Evolutionary conservation across 2,113 vertebrate species (phyloP).

Genomic region (Probosciger aterrimus): DNA sequence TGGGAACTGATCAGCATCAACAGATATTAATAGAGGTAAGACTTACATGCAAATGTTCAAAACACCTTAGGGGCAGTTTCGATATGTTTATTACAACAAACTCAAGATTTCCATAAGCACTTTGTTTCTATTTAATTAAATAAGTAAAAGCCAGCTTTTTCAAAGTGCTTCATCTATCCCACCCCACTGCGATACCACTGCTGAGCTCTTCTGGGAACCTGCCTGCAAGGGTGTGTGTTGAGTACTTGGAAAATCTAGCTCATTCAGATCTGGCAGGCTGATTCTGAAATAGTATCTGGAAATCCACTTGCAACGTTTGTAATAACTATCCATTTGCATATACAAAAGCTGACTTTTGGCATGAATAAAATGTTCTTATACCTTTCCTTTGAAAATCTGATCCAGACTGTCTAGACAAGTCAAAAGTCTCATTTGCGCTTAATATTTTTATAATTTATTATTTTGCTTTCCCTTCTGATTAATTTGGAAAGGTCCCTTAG

Average conservation of each 20-base stretch:
- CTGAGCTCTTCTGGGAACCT: neutral
- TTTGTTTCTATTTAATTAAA: neutral
- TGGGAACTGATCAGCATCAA: neutral
- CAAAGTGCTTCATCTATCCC: neutral
- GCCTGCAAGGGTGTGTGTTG: neutral
- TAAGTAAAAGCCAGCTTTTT: neutral
- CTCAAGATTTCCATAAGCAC: neutral
- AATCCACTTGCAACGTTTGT: neutral
- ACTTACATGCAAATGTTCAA: neutral
- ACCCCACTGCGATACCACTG: neutral
- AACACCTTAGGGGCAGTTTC: neutral
- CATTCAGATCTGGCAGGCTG: neutral
- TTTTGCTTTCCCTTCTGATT: conserved; percentile 6
- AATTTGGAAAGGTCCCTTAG: neutral
- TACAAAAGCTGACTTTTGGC: conserved; percentile 24
- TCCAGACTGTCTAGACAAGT: conserved; percentile 64
- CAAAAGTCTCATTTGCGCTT: conserved; percentile 12
- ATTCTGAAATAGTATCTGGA: neutral
- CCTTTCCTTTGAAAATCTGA: conserved; percentile 16
- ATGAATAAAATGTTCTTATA: neutral
- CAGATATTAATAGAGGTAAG: neutral
- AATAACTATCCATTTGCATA: neutral
- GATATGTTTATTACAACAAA: neutral
- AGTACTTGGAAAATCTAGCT: conserved; percentile 2
- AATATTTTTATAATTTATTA: conserved; percentile 22